A percentile compares a stretch with the other conserved stretches of the same genome.
Conservation (phyloP, 2,888 invertebrate species). For the Pherbina coryleti region DNA sequence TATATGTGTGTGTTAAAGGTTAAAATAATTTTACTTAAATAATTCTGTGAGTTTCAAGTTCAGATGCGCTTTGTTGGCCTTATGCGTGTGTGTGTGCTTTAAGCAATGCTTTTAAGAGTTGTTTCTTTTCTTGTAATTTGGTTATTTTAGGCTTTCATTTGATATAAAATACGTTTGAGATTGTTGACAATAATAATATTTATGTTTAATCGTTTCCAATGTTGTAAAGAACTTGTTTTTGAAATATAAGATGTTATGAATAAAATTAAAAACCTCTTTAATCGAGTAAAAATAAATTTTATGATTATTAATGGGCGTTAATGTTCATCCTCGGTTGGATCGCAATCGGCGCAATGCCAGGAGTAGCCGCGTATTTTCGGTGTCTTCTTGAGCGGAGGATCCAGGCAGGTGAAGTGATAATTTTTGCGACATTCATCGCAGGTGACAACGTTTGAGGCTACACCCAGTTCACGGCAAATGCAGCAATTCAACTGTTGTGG, state of each 20-base stretch:
- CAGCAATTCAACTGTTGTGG: constrained; percentile 55
- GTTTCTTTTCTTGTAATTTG: no score
- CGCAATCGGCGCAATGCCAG: constrained; percentile 97
- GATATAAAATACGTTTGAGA: not conserved
- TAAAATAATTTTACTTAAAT: no score
- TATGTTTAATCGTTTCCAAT: not conserved
- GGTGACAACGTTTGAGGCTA: constrained; percentile 71
- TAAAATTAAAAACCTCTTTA: constrained; percentile 12
- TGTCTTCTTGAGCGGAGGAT: constrained; percentile 93
- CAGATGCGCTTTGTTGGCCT: no score
- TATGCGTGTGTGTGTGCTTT: no score
- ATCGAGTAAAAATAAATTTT: not conserved
- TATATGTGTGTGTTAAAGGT: no score
- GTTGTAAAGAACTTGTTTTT: not conserved
- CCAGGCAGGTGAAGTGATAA: constrained; percentile 93
- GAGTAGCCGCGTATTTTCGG: constrained; percentile 94
- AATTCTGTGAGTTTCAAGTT: no score
- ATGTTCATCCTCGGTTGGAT: constrained; percentile 78
- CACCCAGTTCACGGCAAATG: constrained; percentile 61
- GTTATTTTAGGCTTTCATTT: no score
- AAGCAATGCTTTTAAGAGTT: no score
- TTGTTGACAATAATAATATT: not conserved
- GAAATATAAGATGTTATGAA: not conserved
- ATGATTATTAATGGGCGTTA: constrained; percentile 34
- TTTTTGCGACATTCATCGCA: constrained; percentile 92